These are phyloP conservation scores for Exaiptasia diaphana DNA, from an alignment of 64 coral and sea anemone species.

Conservation along the genomic window DNA sequence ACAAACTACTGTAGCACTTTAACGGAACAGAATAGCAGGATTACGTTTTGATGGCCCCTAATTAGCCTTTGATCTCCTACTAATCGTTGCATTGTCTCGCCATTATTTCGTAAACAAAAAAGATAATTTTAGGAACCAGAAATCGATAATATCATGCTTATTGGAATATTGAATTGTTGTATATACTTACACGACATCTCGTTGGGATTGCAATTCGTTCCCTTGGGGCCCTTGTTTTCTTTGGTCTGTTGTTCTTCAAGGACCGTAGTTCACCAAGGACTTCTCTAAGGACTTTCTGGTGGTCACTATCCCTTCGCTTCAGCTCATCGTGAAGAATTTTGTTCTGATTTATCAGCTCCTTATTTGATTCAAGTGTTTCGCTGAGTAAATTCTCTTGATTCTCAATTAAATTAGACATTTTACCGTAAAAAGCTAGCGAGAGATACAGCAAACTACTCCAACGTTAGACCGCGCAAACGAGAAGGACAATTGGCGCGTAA, in stretches of 20 bases:
- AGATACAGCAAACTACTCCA: too few species aligned
- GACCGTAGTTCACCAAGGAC: background rate
- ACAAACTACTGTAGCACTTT: too few species aligned
- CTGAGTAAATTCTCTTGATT: background rate
- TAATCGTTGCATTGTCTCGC: too few species aligned
- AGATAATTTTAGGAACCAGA: too few species aligned
- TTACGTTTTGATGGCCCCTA: too few species aligned
- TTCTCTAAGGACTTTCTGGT: background rate
- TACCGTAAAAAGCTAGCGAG: too few species aligned
- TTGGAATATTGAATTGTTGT: background rate
- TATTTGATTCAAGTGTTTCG: background rate
- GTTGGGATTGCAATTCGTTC: background rate
- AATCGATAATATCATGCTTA: background rate
- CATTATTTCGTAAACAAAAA: background rate
- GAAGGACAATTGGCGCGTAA: too few species aligned
- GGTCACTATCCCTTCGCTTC: background rate
- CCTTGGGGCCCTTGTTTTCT: background rate
- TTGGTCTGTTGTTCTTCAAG: background rate
- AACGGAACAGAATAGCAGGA: too few species aligned
- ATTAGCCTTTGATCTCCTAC: too few species aligned
- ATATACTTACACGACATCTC: background rate
- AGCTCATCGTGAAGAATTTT: background rate
- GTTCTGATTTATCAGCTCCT: background rate
- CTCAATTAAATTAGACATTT: background rate
- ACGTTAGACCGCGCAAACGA: too few species aligned